Conservation (phyloP, 1,140 invertebrate genomes). For the Trichonephila clavata region DNA sequence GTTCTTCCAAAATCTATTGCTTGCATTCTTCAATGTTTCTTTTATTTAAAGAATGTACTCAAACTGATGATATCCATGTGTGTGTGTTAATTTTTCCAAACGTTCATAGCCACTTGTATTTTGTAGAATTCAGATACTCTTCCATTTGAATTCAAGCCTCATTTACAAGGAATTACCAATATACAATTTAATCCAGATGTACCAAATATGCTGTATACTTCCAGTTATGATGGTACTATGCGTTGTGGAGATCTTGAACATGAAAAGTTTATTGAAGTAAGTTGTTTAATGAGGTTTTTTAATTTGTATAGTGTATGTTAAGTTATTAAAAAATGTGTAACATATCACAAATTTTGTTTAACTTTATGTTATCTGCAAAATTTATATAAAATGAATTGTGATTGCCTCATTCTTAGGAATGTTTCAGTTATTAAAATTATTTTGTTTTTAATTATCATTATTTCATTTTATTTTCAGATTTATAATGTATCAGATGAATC, state of each 20-base stretch:
- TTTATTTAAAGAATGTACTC: too few relatives aligned
- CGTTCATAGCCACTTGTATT: too few relatives aligned
- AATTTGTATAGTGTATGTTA: too few relatives aligned
- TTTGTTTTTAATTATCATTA: background rate
- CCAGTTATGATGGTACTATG: slow-evolving; percentile 60
- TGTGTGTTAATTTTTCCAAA: too few relatives aligned
- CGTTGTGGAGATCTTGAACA: slow-evolving; percentile 62
- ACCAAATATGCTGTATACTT: background rate
- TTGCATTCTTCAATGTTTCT: too few relatives aligned
- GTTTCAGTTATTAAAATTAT: too few relatives aligned
- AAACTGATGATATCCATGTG: too few relatives aligned
- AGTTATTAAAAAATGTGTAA: too few relatives aligned
- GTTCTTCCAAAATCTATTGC: too few relatives aligned
- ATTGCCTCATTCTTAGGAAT: background rate
- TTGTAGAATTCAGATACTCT: slow-evolving; percentile 3
- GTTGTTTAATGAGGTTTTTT: background rate
- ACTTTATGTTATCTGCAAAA: too few relatives aligned
- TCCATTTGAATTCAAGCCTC: slow-evolving; percentile 30
- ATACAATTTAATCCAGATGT: slow-evolving; percentile 21
- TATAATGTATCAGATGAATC: slow-evolving; percentile 57
- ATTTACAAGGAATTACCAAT: background rate
- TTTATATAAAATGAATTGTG: background rate
- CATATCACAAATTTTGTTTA: too few relatives aligned
- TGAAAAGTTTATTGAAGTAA: slow-evolving; percentile 46
- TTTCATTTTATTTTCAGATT: slow-evolving; percentile 5